Conservation (phyloP, 2,113 vertebrate genomes). For the Lepidothrix coronata region DNA sequence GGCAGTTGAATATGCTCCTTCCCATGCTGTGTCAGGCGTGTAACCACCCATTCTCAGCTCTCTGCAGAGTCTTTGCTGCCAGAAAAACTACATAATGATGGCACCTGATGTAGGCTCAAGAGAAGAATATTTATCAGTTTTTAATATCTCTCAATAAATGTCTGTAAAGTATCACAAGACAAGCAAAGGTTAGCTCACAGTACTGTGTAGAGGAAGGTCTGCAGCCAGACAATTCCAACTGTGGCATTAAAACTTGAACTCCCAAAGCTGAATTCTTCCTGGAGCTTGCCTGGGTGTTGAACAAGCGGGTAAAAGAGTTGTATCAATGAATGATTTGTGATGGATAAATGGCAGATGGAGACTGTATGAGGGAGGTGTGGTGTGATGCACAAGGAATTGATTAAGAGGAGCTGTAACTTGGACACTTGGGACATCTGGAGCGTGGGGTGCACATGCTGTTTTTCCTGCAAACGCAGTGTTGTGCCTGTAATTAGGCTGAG, state of each 20-base stretch:
- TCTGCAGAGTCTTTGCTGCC: not conserved
- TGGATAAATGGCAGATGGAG: not conserved
- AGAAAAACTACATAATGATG: fast-evolving
- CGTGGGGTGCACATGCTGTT: not conserved
- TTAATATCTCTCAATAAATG: not conserved
- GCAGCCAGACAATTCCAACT: not conserved
- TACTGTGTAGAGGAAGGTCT: not conserved
- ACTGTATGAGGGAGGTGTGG: not conserved
- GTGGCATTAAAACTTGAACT: not conserved
- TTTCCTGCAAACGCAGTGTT: not conserved
- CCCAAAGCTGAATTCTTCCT: not conserved
- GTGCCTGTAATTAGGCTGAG: not conserved
- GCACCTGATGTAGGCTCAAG: fast-evolving
- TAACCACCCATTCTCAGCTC: not conserved
- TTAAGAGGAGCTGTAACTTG: not conserved
- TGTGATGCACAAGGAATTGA: not conserved
- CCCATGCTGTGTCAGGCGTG: not conserved
- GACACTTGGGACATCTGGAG: not conserved
- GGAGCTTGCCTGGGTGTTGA: not conserved
- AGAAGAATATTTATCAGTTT: fast-evolving
- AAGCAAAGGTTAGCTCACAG: not conserved
- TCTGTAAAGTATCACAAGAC: not conserved
- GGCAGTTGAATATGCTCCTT: not conserved
- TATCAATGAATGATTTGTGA: not conserved
- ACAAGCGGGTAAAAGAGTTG: not conserved